A percentile compares a stretch with the other conserved stretches of the same genome.
Evolutionary conservation across 2,888 invertebrate species (phyloP).

Genomic region (Drosophila niveifrons): DNA sequence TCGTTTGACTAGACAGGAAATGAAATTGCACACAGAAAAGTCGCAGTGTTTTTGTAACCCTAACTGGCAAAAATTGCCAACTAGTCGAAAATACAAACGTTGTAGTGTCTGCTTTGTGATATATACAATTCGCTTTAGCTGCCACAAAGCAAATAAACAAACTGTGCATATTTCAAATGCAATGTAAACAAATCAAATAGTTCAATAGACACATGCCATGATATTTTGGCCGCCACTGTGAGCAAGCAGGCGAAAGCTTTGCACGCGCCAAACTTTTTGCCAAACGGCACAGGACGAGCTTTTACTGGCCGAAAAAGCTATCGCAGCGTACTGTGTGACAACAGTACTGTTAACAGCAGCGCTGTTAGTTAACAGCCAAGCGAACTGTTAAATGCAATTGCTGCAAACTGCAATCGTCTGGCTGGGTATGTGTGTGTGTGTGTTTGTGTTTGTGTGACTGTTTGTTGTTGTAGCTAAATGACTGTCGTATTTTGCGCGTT

Average conservation of each 20-base stretch:
- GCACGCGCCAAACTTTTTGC: constrained; percentile 17
- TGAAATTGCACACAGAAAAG: constrained; percentile 47
- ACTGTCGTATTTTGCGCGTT: constrained; percentile 53
- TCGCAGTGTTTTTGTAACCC: neutral
- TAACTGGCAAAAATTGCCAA: constrained; percentile 32
- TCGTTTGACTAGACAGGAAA: constrained; percentile 68
- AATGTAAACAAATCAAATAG: constrained; percentile 67
- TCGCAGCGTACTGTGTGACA: neutral
- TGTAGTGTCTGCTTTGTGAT: constrained; percentile 29
- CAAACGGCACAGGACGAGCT: constrained; percentile 41
- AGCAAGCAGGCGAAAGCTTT: constrained; percentile 38
- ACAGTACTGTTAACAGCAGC: constrained; percentile 15
- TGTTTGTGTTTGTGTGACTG: constrained; percentile 24
- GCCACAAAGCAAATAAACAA: constrained; percentile 54
- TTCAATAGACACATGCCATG: neutral
- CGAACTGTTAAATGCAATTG: constrained; percentile 9
- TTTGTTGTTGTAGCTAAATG: constrained; percentile 47
- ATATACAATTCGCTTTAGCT: constrained; percentile 23
- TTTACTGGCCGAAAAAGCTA: constrained; percentile 33
- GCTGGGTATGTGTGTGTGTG: neutral
- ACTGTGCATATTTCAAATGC: constrained; percentile 27
- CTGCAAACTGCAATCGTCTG: constrained; percentile 6
- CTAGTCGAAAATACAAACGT: constrained; percentile 31
- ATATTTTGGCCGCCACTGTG: constrained; percentile 52
- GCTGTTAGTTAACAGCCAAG: constrained; percentile 15